Conservation (phyloP, 2,113 vertebrate species). For the Mormoops blainvillei region DNA sequence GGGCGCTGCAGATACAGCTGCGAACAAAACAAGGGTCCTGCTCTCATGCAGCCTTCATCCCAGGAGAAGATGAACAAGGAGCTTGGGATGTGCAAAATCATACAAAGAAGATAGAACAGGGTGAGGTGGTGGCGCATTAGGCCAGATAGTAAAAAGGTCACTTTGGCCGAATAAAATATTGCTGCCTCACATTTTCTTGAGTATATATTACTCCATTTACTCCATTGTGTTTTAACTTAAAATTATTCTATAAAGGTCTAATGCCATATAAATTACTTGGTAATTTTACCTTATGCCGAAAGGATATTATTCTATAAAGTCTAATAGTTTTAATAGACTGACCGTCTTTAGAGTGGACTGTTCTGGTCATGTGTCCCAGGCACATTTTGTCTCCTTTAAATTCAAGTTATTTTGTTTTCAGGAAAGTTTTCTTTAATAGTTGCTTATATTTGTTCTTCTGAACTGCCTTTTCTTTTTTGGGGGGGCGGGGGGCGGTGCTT, state of each 20-base stretch:
- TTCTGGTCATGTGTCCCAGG: not conserved
- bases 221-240: not conserved
- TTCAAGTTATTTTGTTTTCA: not conserved
- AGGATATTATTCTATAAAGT: not conserved
- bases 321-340: not conserved
- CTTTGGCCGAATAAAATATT: not conserved
- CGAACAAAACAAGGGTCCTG: too few species aligned
- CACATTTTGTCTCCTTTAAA: not conserved
- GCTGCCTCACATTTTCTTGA: not conserved
- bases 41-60: fast-evolving
- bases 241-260: not conserved
- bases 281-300: not conserved
- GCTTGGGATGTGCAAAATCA: not conserved
- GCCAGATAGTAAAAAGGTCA: not conserved
- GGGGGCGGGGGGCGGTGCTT: not conserved
- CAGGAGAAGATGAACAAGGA: not conserved
- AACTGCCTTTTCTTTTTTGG: not conserved
- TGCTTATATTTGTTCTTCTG: not conserved
- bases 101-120: not conserved
- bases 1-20: not conserved
- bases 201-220: not conserved
- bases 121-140: too few species aligned
- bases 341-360: not conserved
- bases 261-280: not conserved
- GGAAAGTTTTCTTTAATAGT: not conserved